Conservation (phyloP, 2,888 invertebrate species). For the Dendrolimus pini region DNA sequence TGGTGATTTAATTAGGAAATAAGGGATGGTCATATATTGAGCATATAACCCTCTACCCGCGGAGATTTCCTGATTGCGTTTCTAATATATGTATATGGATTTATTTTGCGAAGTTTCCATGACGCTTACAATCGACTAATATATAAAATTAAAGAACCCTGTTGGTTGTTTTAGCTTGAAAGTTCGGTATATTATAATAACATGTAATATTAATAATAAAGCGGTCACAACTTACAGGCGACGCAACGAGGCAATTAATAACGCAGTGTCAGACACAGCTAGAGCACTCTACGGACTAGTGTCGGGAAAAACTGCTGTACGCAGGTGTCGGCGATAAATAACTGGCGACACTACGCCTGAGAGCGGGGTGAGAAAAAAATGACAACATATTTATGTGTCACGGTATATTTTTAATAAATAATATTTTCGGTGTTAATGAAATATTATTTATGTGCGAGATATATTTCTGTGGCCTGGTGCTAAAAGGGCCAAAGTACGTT, state of each 20-base stretch:
- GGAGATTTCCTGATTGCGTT: no score
- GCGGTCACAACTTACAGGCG: conserved; percentile 2
- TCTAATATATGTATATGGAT: no score
- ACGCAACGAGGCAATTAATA: conserved; percentile 36
- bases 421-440: not conserved
- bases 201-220: conserved; percentile 11
- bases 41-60: no score
- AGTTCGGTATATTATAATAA: conserved; percentile 5
- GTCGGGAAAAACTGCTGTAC: conserved; percentile 38
- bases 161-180: no score
- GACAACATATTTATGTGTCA: not conserved
- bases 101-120: no score
- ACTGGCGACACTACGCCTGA: conserved; percentile 7
- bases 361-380: not conserved
- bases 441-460: not conserved
- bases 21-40: no score
- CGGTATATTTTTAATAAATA: not conserved
- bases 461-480: no score
- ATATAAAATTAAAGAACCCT: no score
- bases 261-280: conserved; percentile 40
- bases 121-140: no score
- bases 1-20: no score
- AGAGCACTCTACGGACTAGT: conserved; percentile 28
- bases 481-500: no score
- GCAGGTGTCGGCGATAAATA: conserved; percentile 52